Evolutionary conservation across 2,113 vertebrate species (phyloP), one percentile per base, ranked within the genome.

Genomic region (Etheostoma cragini): DNA sequence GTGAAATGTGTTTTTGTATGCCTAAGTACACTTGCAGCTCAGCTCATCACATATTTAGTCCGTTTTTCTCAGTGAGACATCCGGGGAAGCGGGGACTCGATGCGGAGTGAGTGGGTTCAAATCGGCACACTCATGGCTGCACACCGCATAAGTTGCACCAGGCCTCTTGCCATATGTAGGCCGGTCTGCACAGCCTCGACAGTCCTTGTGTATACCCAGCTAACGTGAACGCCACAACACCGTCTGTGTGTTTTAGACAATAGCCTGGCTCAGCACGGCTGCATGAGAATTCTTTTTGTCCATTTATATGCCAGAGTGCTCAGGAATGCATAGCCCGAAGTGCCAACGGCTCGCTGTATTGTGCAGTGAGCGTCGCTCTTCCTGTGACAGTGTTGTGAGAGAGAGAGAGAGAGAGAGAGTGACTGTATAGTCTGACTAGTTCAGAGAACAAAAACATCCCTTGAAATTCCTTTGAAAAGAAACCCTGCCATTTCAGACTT

Each of bases 1-100:
- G 10, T 42, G 38, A 42, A 42, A 11, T 42, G 65, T 72, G 46
- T 78, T 46, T 60, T 10, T 30, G 63, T 67, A 15, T 22, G 17
- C 21, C 52, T 16, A 53, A 83, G 68, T 82, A 75, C 62, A 78
- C 72, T 45, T 68, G 52, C 66, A 77, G 72, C 82, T 72, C 78
- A 33, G 61, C 86, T 91, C 89, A 89, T 93, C 67, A 90, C 86
- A 88, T 88, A 90, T 90, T 90, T 91, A 90, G 87, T 82, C 74
- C 0, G 21, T 72, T 81, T 57, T 81, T 83, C 79, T 76, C 76
- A 0, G 47, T 14, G 64, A 81, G 75, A 63, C 79, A 76, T 84
- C 71, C 77, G n/a, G n/a, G 54, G 92, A 42, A 12, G 56, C 13
- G 6, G 79, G 74, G 72, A 78, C 57, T 76, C 68, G 73, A 58